These are phyloP conservation scores for Chaetogeoica ovagalla DNA, from an alignment of 2,888 invertebrate genomes.

Conservation along the genomic window DNA sequence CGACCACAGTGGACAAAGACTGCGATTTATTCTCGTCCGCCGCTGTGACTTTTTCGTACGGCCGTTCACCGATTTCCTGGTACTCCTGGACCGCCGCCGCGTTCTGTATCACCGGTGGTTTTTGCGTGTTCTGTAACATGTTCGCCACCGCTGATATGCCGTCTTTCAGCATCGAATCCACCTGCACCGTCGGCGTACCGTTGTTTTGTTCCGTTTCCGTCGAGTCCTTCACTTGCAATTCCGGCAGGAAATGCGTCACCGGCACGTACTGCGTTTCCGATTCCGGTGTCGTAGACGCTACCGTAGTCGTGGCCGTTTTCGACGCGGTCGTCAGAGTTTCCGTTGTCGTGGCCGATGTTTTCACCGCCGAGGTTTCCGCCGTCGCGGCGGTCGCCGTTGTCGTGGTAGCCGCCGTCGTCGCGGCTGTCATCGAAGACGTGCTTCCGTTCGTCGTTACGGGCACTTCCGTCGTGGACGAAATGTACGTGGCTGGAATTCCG, in stretches of 20 bases:
- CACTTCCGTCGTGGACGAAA: slow-evolving; percentile 22
- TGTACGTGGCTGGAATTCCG: slow-evolving; percentile 1
- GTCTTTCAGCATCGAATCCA: slow-evolving; percentile 32
- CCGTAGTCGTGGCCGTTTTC: not conserved
- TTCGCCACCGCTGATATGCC: slow-evolving; percentile 39
- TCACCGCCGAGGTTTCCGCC: not conserved
- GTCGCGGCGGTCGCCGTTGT: not conserved
- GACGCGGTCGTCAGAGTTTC: not conserved
- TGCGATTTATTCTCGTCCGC: not conserved
- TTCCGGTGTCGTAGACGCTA: slow-evolving; percentile 39
- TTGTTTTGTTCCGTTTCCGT: not conserved
- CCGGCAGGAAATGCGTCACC: slow-evolving; percentile 40
- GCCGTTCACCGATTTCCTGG: not conserved
- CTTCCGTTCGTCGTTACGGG: slow-evolving; percentile 31
- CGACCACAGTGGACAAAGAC: not conserved
- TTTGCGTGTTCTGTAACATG: slow-evolving; percentile 43
- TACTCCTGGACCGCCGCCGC: not conserved
- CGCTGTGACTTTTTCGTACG: not conserved
- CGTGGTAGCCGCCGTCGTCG: not conserved
- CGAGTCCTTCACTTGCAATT: slow-evolving; percentile 27
- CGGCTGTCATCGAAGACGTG: slow-evolving; percentile 54
- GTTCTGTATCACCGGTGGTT: not conserved
- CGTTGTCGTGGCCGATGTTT: not conserved
- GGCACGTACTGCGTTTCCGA: slow-evolving; percentile 47
- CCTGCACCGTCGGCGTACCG: slow-evolving; percentile 16